Evolutionary conservation across 2,888 invertebrate species (phyloP), one percentile per base, ranked within the genome.

Genomic region (Pantelozetes paolii): DNA sequence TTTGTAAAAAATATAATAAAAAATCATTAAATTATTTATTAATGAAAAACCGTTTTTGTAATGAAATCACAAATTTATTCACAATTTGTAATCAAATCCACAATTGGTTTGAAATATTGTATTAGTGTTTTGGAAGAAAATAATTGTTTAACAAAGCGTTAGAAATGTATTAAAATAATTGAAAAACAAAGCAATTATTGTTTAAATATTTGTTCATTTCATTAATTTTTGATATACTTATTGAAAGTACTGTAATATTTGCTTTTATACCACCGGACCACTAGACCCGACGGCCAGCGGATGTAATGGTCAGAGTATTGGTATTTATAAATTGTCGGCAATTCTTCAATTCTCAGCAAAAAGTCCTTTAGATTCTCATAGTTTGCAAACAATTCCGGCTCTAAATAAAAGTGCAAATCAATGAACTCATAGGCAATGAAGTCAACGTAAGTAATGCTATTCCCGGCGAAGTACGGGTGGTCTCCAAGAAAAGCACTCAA

Each of bases 101-200:
- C n/a, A n/a, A n/a, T n/a, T n/a, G n/a, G n/a, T n/a, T n/a, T n/a
- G n/a, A n/a, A n/a, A n/a, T n/a, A n/a, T n/a, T n/a, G n/a, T n/a
- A n/a, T n/a, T n/a, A n/a, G n/a, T n/a, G n/a, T 0, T 91, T 88
- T 75, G 93, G 90, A 74, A 95, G 87, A 82, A 98, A 96, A 81
- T 94, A 91, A 83, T 94, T 98, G 83, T 92, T 91, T 83, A 92
- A 91, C 23, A 91, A 87, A 69, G 90, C 90, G 6, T 70, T 59
- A 13, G n/a, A 15, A 32, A 70, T n/a, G 9, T 92, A 90, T 84
- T 94, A 93, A 78, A 98, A 84, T 36, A 36, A 36, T 36, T 36
- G 5, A 5, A 36, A 36, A 36, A 8, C 36, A 36, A 36, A 36
- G 36, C 36, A 36, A 36, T 36, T 36, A 8, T 36, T 36, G 36